Conservation (phyloP, 64 coral and sea anemone species). For the Anthopleura sola region DNA sequence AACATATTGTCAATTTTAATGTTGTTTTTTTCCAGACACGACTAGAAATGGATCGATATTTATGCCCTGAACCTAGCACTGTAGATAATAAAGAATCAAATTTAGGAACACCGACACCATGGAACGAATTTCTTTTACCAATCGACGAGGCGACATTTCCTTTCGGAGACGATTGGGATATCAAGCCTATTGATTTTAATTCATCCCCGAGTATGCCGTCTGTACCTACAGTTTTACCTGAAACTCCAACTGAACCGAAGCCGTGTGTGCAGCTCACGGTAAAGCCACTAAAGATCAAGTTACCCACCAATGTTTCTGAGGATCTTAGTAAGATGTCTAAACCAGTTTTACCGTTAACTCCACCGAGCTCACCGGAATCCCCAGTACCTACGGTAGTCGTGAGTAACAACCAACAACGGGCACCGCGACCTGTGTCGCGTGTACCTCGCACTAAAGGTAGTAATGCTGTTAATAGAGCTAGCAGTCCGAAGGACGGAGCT, state of each 20-base stretch:
- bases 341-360: constrained; percentile 90
- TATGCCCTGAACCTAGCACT: constrained; percentile 88
- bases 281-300: constrained; percentile 95
- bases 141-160: constrained; percentile 87
- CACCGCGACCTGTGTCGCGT: constrained; percentile 59
- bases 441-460: constrained; percentile 68
- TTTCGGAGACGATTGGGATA: constrained; percentile 92
- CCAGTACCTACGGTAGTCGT: constrained; percentile 51
- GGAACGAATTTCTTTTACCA: constrained; percentile 98
- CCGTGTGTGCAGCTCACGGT: constrained; percentile 83
- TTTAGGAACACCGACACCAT: constrained; percentile 85
- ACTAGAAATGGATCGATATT: constrained; percentile 99
- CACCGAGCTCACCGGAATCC: constrained; percentile 96
- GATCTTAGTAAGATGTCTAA: constrained; percentile 87
- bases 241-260: constrained; percentile 89
- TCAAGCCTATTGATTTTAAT: constrained; percentile 97
- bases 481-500: constrained; percentile 70
- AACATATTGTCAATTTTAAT: constrained; percentile 9
- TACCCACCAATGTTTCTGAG: constrained; percentile 72
- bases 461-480: constrained; percentile 52
- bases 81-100: constrained; percentile 71
- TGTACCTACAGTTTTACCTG: constrained; percentile 75
- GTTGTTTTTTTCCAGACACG: constrained; percentile 74
- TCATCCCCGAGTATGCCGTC: constrained; percentile 61
- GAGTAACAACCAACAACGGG: constrained; percentile 52